phyloP scores from a whole-genome alignment of 1,140 invertebrate species.

The Drosophila melanogaster region Release_6_plus_ISO1_MT NT_033777.3:27889501-27890000 shows the following conservation, averaged over 20 bases:
- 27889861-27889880: not conserved
- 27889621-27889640: not conserved
- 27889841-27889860: not conserved
- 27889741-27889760: too few species aligned
- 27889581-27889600: constrained; percentile 56
- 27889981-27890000: constrained; percentile 45
- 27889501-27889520: constrained; percentile 32
- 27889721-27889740: too few species aligned
- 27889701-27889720: too few species aligned
- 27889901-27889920: constrained; percentile 1
- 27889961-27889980: constrained; percentile 26
- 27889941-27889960: constrained; percentile 25
- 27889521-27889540: constrained; percentile 73
- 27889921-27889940: constrained; percentile 2
- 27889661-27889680: not conserved
- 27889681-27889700: not conserved
- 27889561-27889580: constrained; percentile 50
- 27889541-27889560: constrained; percentile 58
- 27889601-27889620: constrained; percentile 1
- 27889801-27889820: not conserved
- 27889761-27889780: not conserved
- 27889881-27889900: not conserved
- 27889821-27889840: too few species aligned
- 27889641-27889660: not conserved
- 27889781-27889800: not conserved